Evolutionary conservation across 2,888 invertebrate species (phyloP).

Genomic region (Catocala sponsa): DNA sequence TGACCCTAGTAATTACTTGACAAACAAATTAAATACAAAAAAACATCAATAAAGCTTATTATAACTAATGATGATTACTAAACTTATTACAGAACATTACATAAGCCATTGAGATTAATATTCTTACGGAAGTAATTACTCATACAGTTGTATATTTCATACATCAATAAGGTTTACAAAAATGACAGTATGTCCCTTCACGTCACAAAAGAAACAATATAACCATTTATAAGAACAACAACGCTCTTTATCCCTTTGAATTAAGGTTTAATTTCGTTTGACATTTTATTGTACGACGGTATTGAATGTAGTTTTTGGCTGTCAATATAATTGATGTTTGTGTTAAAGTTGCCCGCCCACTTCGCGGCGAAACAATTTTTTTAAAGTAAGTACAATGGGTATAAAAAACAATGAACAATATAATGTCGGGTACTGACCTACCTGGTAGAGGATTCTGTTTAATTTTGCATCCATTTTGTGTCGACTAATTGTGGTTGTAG

Average conservation of each 20-base stretch:
- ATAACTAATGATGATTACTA: conserved; percentile 15
- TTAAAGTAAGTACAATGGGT: conserved; percentile 26
- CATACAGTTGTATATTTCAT: conserved; percentile 31
- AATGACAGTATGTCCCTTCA: conserved; percentile 35
- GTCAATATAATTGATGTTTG: conserved; percentile 51
- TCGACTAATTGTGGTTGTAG: neutral
- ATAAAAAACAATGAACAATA: conserved; percentile 34
- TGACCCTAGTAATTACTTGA: too few species aligned
- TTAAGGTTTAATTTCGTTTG: conserved; percentile 24
- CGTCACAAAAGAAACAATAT: conserved; percentile 17
- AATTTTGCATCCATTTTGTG: conserved; percentile 13
- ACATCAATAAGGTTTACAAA: conserved; percentile 22
- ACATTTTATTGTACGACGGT: neutral
- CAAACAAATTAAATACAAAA: too few species aligned
- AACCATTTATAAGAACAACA: neutral
- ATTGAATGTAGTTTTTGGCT: conserved; percentile 21
- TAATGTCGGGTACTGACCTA: conserved; percentile 13
- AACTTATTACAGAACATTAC: conserved; percentile 28
- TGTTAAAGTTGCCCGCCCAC: conserved; percentile 48
- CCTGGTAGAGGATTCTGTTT: conserved; percentile 17
- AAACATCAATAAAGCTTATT: too few species aligned
- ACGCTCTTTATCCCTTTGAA: accelerated
- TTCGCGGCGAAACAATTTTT: conserved; percentile 31
- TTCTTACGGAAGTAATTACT: conserved; percentile 35
- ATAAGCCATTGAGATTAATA: conserved; percentile 30